Conservation (phyloP, 2,797 vertebrate genomes). For the Otus scops region DNA sequence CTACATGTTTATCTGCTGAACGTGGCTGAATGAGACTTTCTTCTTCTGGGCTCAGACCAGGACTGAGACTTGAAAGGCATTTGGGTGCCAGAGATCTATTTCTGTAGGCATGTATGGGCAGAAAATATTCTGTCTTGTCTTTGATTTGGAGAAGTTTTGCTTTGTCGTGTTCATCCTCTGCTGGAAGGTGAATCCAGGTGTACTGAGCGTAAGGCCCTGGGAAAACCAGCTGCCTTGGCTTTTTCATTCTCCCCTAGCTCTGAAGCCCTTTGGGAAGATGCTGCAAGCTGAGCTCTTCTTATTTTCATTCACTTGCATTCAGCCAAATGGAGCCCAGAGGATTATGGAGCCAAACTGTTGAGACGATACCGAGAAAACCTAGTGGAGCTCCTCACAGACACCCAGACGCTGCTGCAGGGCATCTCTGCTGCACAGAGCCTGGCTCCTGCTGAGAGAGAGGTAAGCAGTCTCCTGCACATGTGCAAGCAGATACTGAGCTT, state of each 20-base stretch:
- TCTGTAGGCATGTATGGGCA: not conserved
- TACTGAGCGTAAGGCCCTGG: not conserved
- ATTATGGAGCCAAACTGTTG: slow-evolving; percentile 71
- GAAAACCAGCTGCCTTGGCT: not conserved
- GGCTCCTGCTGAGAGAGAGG: slow-evolving; percentile 72
- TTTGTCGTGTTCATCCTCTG: not conserved
- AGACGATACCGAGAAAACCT: slow-evolving; percentile 70
- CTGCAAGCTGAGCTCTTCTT: not conserved
- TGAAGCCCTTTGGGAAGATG: not conserved
- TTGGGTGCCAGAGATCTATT: not conserved
- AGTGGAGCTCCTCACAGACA: slow-evolving; percentile 61
- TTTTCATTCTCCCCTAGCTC: not conserved
- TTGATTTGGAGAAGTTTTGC: not conserved
- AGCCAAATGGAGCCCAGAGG: slow-evolving; percentile 41
- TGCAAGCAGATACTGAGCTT: not conserved
- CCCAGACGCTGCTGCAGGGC: slow-evolving; percentile 42
- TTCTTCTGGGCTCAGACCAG: not conserved
- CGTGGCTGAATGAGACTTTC: not conserved
- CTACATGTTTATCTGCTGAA: not conserved
- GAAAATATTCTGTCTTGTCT: not conserved
- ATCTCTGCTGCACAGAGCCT: slow-evolving; percentile 62
- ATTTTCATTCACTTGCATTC: slow-evolving; percentile 26
- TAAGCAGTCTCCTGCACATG: not conserved
- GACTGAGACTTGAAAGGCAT: not conserved
- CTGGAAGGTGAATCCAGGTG: not conserved